Base-by-base conservation (phyloP, 1,140 invertebrate species). In the Globodera rostochiensis region DNA sequence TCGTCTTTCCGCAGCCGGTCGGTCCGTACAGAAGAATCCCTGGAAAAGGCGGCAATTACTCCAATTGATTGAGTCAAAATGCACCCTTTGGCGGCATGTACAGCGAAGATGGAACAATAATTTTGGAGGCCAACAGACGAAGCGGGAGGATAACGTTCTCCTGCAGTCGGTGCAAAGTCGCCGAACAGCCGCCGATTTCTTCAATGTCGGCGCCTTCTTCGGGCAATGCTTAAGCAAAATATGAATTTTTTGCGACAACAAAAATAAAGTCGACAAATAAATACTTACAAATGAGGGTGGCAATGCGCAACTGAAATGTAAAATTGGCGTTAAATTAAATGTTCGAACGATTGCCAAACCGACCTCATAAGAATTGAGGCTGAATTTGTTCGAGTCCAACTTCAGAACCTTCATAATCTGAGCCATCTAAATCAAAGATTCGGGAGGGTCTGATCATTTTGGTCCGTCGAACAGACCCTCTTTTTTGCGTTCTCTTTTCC, bases 1-100 rank as follows among this genome's bases (percentile, higher is more conserved):
- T 93, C 0, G 97, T 99, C 91, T 98, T 99, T 4, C 96, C 97
- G 92, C 81, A 82, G 47, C 81, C 81, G 36, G 81, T 81, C n/a
- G 81, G 81, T 7, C 81, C 81, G 83, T 82, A 64, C 50, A 82
- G 69, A 21, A 82, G 66, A 82, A 82, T 67, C 3, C 81, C 81
- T 82, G 19, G 8, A 79, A 45, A 80, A 53, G 4, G 7, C 4
- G 50, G 50, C 7, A 53, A 53, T 53, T 53, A 13, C 4, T 13
- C 50, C 7, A 13, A 9, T 53, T 53, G 7, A 53, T 53, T 53
- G 9, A 60, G 57, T 19, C 21, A 82, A n/a, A 45, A 80, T 11
- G 19, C 36, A 82, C 81, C 81, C 83, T 82, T 82, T 9, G 81
- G 69, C 21, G 81, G 81, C 13, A 11, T 46, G 49, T 73, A 82